Evolutionary conservation across 2,797 vertebrate species (phyloP).

Genomic region (Galago senegalensis): DNA sequence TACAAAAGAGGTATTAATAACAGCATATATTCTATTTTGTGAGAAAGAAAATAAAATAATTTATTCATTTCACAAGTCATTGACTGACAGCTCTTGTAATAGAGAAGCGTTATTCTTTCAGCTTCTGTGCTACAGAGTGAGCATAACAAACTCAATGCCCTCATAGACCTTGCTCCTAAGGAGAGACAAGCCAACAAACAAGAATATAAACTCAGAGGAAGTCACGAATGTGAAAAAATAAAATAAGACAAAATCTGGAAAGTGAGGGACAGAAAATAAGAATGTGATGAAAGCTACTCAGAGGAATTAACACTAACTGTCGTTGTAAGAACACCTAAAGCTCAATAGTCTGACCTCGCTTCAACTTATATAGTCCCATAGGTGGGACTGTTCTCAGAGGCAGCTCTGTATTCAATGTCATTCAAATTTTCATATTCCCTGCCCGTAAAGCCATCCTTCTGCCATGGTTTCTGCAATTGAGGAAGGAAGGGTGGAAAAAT

Average conservation of each 20-base stretch:
- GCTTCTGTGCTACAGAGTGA: background rate
- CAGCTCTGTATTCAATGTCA: background rate
- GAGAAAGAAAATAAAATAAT: constrained; percentile 1
- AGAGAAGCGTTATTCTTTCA: background rate
- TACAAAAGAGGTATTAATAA: background rate
- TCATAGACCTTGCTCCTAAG: background rate
- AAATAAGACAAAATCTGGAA: background rate
- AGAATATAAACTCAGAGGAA: background rate
- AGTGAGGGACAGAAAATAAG: background rate
- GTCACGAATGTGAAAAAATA: background rate
- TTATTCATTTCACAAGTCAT: background rate
- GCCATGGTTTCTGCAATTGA: background rate
- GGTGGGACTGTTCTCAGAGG: background rate
- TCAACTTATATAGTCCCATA: background rate
- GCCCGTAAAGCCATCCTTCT: background rate
- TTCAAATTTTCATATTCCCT: background rate
- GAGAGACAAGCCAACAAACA: background rate
- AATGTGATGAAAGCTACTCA: background rate
- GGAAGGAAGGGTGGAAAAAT: background rate
- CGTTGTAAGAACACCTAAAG: background rate
- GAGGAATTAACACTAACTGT: background rate
- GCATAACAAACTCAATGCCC: background rate
- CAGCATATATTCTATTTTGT: background rate
- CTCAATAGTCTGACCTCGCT: background rate
- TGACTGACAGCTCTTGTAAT: background rate